Conservation (phyloP, 2,888 invertebrate genomes). For the Halictus ligatus region DNA sequence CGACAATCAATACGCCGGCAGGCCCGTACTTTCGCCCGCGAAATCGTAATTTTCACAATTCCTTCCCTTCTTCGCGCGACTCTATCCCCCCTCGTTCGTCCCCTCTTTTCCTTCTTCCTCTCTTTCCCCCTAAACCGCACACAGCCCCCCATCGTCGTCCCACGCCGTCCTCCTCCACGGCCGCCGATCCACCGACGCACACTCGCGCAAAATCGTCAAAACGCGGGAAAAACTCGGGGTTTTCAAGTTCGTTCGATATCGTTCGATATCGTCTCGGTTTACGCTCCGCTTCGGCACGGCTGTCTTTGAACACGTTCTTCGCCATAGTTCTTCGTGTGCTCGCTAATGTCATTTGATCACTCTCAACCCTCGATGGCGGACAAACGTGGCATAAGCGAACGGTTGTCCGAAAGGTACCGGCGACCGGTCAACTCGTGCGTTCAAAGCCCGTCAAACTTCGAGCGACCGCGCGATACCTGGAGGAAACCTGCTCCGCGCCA, state of each 20-base stretch:
- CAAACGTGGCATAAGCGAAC: neutral
- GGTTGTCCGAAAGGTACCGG: neutral
- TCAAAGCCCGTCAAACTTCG: neutral
- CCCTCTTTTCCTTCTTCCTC: constrained; percentile 27
- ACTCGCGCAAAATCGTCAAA: neutral
- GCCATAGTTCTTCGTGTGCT: neutral
- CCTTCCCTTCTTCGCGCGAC: constrained; percentile 51
- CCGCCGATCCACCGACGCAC: neutral
- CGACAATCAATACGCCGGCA: constrained; percentile 83
- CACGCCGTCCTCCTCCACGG: neutral
- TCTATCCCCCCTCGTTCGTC: constrained; percentile 20
- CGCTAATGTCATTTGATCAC: neutral
- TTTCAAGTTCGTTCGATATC: neutral
- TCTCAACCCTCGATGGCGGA: too few species aligned
- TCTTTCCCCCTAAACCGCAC: neutral
- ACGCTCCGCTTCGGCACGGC: neutral
- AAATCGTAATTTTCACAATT: constrained; percentile 78
- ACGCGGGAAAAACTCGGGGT: neutral
- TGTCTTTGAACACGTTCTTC: neutral
- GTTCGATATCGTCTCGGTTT: neutral
- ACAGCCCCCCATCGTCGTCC: neutral
- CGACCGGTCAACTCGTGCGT: neutral
- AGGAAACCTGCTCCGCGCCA: neutral
- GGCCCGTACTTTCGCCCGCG: constrained; percentile 79
- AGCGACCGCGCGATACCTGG: neutral